A percentile compares a stretch with the other conserved stretches of the same genome.
Conservation (phyloP, 2,888 invertebrate species). For the Ethmia dodecea region DNA sequence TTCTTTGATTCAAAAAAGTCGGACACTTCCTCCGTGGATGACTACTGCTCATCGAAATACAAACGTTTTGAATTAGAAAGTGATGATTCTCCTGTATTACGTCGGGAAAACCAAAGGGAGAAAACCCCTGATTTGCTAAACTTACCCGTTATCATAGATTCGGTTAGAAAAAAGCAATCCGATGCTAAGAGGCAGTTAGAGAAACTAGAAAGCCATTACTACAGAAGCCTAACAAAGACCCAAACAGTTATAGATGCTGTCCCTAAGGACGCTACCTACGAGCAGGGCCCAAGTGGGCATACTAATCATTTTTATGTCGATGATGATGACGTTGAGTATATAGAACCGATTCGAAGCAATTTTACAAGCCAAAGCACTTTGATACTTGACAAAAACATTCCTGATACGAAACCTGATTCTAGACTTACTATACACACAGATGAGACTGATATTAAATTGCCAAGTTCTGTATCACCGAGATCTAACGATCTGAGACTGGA, state of each 20-base stretch:
- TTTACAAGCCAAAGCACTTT: slow-evolving; percentile 71
- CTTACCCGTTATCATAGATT: slow-evolving; percentile 65
- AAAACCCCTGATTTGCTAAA: slow-evolving; percentile 68
- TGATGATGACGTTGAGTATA: slow-evolving; percentile 70
- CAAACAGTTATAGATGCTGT: slow-evolving; percentile 63
- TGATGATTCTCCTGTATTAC: slow-evolving; percentile 68
- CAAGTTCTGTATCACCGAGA: slow-evolving; percentile 66
- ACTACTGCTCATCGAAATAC: slow-evolving; percentile 72
- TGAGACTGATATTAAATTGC: slow-evolving; percentile 64
- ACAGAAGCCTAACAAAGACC: slow-evolving; percentile 56
- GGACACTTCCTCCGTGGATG: slow-evolving; percentile 68
- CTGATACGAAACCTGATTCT: slow-evolving; percentile 51
- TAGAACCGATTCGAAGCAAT: slow-evolving; percentile 69
- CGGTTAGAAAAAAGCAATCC: slow-evolving; percentile 64
- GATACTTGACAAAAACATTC: slow-evolving; percentile 58
- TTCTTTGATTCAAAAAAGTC: slow-evolving; percentile 71
- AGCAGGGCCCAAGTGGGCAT: slow-evolving; percentile 63
- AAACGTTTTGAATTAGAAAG: slow-evolving; percentile 71
- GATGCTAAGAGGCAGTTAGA: slow-evolving; percentile 66
- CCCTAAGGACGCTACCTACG: slow-evolving; percentile 63
- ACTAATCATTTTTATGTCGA: slow-evolving; percentile 51
- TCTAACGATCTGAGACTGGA: slow-evolving; percentile 38
- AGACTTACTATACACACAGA: slow-evolving; percentile 63
- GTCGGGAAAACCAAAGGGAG: slow-evolving; percentile 44
- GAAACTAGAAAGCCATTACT: slow-evolving; percentile 69